Percentiles rank a stretch among this genome's conserved stretches.
Conservation (phyloP, 2,797 vertebrate species). For the Peromyscus aztecus region DNA sequence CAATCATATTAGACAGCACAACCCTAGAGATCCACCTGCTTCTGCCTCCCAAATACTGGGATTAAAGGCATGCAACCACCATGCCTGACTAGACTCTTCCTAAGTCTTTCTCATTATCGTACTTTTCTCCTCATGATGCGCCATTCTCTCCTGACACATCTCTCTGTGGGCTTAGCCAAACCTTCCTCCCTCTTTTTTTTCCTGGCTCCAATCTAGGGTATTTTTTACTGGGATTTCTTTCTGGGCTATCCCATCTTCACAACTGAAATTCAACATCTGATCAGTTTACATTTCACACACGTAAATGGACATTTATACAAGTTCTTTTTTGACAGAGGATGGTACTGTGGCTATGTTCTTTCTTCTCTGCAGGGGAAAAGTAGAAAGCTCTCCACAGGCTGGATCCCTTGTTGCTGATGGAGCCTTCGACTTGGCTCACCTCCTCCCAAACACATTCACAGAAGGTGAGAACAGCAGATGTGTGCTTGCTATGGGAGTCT, state of each 20-base stretch:
- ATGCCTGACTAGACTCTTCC: background rate
- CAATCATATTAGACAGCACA: background rate
- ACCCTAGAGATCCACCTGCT: background rate
- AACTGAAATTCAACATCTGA: slow-evolving; percentile 44
- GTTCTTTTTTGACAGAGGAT: slow-evolving; percentile 30
- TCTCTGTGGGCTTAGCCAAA: background rate
- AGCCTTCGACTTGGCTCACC: slow-evolving; percentile 13
- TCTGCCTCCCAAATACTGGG: background rate
- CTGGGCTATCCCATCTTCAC: background rate
- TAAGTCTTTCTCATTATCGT: background rate
- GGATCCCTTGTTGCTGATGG: slow-evolving; percentile 1
- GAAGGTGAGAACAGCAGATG: slow-evolving; percentile 64
- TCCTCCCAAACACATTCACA: slow-evolving; percentile 65
- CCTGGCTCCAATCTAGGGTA: background rate
- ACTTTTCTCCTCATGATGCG: background rate
- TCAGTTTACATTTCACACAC: slow-evolving; percentile 54
- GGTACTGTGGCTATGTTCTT: slow-evolving; percentile 40
- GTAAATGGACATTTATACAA: slow-evolving; percentile 30
- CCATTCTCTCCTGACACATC: slow-evolving; percentile 17
- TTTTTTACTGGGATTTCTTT: slow-evolving; percentile 49
- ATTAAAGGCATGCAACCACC: background rate
- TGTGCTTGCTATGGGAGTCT: slow-evolving; percentile 68
- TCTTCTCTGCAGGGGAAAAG: slow-evolving; percentile 42
- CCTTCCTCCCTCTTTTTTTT: background rate
- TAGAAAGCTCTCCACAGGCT: slow-evolving; percentile 35